Percentiles rank a stretch among this genome's conserved stretches.
Conservation (phyloP, 2,113 vertebrate species). For the Urocolius indicus region DNA sequence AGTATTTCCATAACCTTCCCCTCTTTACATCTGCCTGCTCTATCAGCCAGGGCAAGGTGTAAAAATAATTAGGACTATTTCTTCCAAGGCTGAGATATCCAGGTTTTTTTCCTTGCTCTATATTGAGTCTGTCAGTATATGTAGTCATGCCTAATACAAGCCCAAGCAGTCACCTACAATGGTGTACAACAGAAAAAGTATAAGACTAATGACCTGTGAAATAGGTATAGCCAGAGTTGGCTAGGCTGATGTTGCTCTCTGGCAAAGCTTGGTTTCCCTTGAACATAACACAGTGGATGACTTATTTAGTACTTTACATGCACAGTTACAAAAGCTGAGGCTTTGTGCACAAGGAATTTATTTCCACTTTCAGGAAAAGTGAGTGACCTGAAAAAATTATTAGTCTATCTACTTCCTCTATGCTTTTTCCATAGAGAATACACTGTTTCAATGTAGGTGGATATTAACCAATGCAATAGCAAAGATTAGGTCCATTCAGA, state of each 20-base stretch:
- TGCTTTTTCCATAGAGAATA: not conserved
- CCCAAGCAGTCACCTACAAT: not conserved
- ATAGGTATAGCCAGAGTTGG: slow-evolving; percentile 21
- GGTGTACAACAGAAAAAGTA: not conserved
- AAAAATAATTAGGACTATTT: not conserved
- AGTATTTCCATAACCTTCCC: not conserved
- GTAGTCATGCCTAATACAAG: not conserved
- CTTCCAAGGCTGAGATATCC: not conserved
- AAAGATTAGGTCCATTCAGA: not conserved
- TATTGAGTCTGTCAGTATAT: not conserved
- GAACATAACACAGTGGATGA: not conserved
- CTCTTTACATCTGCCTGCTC: not conserved
- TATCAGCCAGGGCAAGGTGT: not conserved
- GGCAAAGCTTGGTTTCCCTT: not conserved
- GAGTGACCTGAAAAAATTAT: not conserved
- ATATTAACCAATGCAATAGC: not conserved
- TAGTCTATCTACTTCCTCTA: not conserved
- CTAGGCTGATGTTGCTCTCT: not conserved
- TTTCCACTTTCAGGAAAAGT: not conserved
- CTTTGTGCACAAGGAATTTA: not conserved
- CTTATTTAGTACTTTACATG: not conserved
- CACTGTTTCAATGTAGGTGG: not conserved
- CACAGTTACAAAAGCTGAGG: not conserved
- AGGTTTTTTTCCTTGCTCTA: not conserved
- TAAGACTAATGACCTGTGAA: slow-evolving; percentile 29